Evolutionary conservation across 2,797 vertebrate species (phyloP), one percentile per base, ranked within the genome.

Genomic region (Corythornis leucogaster): DNA sequence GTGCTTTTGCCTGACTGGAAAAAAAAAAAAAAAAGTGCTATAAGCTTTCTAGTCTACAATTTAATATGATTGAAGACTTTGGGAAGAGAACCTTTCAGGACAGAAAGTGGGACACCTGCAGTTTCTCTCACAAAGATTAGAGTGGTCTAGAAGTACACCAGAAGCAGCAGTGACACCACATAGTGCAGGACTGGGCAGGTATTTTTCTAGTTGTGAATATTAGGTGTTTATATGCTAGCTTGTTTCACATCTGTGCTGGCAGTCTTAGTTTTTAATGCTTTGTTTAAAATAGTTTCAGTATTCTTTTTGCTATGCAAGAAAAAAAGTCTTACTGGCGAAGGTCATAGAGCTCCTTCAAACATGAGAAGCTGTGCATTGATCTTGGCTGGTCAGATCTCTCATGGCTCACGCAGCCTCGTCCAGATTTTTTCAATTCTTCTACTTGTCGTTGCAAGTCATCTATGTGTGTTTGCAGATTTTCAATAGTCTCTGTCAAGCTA

Each of bases 311-410:
- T 87, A 11, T 2, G 13, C 9, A 70, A 54, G 74, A 62, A 50
- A 53, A n/a, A 33, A 80, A 76, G 57, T 80, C 98, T 98, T 98
- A 99, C 99, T 98, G 98, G 96, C 98, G 98, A 73, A 99, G 96
- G 93, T 99, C 98, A 20, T 99, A 99, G 4, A 99, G 97, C 96
- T 99, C 99, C 94, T 99, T 99, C 91, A 99, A 96, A 70, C 98
- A 99, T 2, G 98, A 98, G 88, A 99, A 97, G 10, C 98, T 99
- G 83, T 98, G 98, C 9, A 98, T 97, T 5, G 94, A 97, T 59
- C 97, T 97, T 30, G 97, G 98, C 80, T 98, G 98, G 78, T 98
- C 98, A 38, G 91, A 92, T 42, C 93, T 95, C 46, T 98, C 98
- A 21, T 97, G 97, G 81, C 80, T 98, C 83, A 91, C 90, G 14